Evolutionary conservation across 2,113 vertebrate species (phyloP).

Genomic region (Gavia stellata): DNA sequence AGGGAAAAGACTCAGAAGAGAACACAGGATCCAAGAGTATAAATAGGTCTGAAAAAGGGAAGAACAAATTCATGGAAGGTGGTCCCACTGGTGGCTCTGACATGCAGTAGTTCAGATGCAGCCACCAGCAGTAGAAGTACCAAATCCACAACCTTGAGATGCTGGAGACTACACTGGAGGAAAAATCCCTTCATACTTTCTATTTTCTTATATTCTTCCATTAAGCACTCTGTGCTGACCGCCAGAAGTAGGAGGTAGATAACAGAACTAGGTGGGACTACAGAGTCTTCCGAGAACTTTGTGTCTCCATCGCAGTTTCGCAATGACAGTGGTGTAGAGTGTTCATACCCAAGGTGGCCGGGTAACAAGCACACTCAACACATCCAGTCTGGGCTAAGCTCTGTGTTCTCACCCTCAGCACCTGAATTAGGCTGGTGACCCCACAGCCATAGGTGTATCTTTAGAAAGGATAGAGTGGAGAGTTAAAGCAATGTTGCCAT

Average conservation of each 20-base stretch:
- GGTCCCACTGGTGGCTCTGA: not conserved
- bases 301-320: accelerated
- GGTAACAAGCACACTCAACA: not conserved
- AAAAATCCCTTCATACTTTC: not conserved
- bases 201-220: not conserved
- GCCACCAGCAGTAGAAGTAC: not conserved
- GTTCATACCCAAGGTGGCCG: accelerated
- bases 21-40: not conserved
- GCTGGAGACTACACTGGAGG: not conserved
- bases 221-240: not conserved
- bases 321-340: accelerated
- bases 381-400: not conserved
- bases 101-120: not conserved
- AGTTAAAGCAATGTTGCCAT: slow-evolving; percentile 1
- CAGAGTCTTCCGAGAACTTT: not conserved
- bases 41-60: not conserved
- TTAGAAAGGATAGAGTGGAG: not conserved
- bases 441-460: accelerated
- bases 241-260: not conserved
- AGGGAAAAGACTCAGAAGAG: not conserved
- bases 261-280: not conserved
- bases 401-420: not conserved
- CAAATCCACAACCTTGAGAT: not conserved
- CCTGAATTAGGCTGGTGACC: not conserved
- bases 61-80: not conserved